A percentile compares a stretch with the other conserved stretches of the same genome.
Evolutionary conservation across 2,888 invertebrate species (phyloP).

Genomic region (Noctua fimbriata): DNA sequence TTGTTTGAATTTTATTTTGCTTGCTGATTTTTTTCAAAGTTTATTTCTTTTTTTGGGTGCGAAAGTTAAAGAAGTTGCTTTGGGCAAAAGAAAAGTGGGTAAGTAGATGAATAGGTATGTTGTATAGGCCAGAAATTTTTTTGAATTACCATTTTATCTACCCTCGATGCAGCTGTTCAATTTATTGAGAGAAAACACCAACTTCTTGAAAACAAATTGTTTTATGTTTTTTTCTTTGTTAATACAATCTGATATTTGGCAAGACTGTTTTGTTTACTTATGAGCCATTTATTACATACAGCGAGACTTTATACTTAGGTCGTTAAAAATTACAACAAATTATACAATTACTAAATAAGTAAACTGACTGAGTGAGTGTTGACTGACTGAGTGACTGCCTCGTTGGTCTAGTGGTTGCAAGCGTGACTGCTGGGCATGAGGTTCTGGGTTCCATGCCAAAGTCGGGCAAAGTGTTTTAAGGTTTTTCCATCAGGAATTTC

Average conservation of each 20-base stretch:
- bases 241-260: not conserved
- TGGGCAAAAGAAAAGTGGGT: not conserved
- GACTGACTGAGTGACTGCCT: no score
- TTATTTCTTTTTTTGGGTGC: not conserved
- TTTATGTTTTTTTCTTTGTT: not conserved
- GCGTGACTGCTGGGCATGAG: no score
- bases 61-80: conserved; percentile 4
- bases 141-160: not conserved
- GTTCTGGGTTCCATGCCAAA: no score
- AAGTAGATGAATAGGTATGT: not conserved
- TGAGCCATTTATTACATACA: not conserved
- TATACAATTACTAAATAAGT: no score
- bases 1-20: conserved; percentile 14
- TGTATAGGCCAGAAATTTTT: not conserved
- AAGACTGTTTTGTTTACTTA: not conserved
- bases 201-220: not conserved
- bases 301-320: no score
- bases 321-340: no score
- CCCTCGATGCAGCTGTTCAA: not conserved
- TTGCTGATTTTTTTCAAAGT: conserved; percentile 16
- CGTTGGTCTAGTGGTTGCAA: no score
- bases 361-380: no score
- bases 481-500: no score
- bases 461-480: no score
- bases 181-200: not conserved